phyloP scores from a whole-genome alignment of 1,140 invertebrate species.

The Drosophila navojoa region DNA sequence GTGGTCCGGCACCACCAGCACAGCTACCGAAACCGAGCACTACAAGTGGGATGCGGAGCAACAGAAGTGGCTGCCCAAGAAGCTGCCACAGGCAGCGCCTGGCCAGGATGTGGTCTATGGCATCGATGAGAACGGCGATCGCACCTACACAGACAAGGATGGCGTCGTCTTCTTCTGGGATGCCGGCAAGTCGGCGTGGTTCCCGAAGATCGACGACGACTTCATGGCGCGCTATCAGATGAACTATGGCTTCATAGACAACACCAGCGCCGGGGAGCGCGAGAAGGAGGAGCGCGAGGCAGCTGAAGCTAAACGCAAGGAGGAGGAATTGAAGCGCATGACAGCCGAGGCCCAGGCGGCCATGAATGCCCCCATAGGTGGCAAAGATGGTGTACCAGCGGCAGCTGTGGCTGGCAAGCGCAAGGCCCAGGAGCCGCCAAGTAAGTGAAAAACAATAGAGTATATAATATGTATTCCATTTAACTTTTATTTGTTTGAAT shows the following conservation, averaged over 20 bases:
- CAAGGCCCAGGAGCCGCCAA: slow-evolving; percentile 84
- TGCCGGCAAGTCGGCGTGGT: slow-evolving; percentile 94
- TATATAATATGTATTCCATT: no score
- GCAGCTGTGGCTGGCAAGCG: slow-evolving; percentile 66
- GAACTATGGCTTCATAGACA: slow-evolving; percentile 94
- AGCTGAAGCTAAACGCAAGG: slow-evolving; percentile 62
- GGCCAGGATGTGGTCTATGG: slow-evolving; percentile 86
- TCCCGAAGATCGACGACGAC: slow-evolving; percentile 98
- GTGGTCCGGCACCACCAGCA: slow-evolving; percentile 84
- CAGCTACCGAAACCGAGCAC: slow-evolving; percentile 74
- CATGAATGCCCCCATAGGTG: slow-evolving; percentile 70
- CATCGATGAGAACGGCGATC: slow-evolving; percentile 89
- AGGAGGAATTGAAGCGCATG: slow-evolving; percentile 68
- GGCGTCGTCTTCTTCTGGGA: slow-evolving; percentile 97
- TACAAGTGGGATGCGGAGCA: slow-evolving; percentile 82
- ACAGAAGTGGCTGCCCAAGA: slow-evolving; percentile 73
- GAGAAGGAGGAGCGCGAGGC: slow-evolving; percentile 67
- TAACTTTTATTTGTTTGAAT: neutral
- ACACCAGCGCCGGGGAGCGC: slow-evolving; percentile 81
- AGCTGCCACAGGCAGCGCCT: slow-evolving; percentile 27
- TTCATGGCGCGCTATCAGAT: slow-evolving; percentile 98
- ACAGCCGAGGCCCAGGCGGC: slow-evolving; percentile 69
- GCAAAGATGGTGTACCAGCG: slow-evolving; percentile 23
- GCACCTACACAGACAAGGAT: slow-evolving; percentile 94
- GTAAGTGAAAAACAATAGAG: slow-evolving; percentile 40